Base-by-base conservation (phyloP, 2,113 vertebrate species). In the Oreochromis niloticus region DNA sequence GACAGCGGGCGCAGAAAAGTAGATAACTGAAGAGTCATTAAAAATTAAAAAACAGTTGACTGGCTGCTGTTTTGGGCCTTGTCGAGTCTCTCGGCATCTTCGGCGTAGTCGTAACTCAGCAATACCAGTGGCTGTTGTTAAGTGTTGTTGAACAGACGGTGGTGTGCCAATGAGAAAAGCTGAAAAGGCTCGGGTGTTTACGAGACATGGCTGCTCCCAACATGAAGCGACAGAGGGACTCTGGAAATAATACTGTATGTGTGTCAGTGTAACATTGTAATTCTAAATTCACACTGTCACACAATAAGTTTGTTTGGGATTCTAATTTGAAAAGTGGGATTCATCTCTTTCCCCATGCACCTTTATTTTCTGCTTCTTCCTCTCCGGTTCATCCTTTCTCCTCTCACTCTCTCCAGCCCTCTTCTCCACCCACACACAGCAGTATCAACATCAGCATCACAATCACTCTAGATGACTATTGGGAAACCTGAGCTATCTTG, bases 221-320 rank as follows among this genome's bases (percentile, higher is more conserved):
- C 90, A 34, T 81, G 85, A 93, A 84, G 91, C 88, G 92, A 93
- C 89, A 93, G 83, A 75, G 52, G 85, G 71, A 75, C 68, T 46
- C 14, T 73, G 41, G 84, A 83, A 91, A 91, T 93, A 93, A 86
- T 86, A 63, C 84, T 85, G 86, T 61, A 71, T 71, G 93, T 90
- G 88, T 91, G 91, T 83, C 88, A 82, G 27, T 73, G 88, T 88
- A 90, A 89, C 89, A 30, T 52, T 27, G 82, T 93, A 91, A 94
- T 90, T 84, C 82, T 93, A 94, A 90, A 96, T 91, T 91, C 92
- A 80, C 59, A 85, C 84, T 94, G 94, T 94, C 94, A 95, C 94
- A 79, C 94, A 95, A 94, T 95, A 93, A 93, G 91, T 96, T 95
- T 94, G 94, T 93, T 96, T 96, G 95, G 90, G 81, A 83, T 90